Evolutionary conservation across 2,113 vertebrate species (phyloP).

Genomic region (Albula glossodonta): DNA sequence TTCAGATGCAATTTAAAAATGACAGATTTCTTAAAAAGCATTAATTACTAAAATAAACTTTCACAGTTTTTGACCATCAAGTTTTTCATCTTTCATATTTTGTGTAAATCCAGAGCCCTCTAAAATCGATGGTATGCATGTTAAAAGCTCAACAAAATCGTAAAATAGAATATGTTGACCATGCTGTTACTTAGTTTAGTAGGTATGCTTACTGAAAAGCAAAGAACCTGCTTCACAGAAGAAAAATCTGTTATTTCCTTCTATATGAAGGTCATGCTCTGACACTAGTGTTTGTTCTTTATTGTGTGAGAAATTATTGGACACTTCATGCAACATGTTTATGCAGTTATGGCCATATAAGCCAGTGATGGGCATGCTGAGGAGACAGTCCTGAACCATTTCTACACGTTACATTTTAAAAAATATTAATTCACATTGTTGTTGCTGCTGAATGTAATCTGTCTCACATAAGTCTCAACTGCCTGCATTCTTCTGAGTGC

Average conservation of each 20-base stretch:
- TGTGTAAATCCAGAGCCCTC: not conserved
- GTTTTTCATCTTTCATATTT: not conserved
- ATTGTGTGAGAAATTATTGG: not conserved
- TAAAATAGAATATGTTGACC: not conserved
- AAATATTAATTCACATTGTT: not conserved
- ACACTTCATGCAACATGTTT: not conserved
- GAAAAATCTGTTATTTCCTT: not conserved
- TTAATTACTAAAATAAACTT: constrained; percentile 6
- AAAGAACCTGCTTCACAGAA: not conserved
- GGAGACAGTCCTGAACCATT: not conserved
- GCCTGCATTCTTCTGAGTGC: too few species aligned
- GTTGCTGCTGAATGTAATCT: not conserved
- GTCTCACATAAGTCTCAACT: not conserved
- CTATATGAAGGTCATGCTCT: not conserved
- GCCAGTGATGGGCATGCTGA: not conserved
- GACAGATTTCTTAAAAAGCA: constrained; percentile 4
- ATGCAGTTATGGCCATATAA: not conserved
- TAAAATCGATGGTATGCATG: not conserved
- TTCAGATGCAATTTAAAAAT: constrained; percentile 11
- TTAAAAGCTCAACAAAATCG: not conserved
- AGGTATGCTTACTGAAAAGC: constrained; percentile 1
- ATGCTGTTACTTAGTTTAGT: not conserved
- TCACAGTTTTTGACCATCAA: constrained; percentile 4
- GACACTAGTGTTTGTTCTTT: not conserved
- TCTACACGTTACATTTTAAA: not conserved